Evolutionary conservation across 2,797 vertebrate species (phyloP), one percentile per base, ranked within the genome.

Genomic region (Coccyzus lansbergi): DNA sequence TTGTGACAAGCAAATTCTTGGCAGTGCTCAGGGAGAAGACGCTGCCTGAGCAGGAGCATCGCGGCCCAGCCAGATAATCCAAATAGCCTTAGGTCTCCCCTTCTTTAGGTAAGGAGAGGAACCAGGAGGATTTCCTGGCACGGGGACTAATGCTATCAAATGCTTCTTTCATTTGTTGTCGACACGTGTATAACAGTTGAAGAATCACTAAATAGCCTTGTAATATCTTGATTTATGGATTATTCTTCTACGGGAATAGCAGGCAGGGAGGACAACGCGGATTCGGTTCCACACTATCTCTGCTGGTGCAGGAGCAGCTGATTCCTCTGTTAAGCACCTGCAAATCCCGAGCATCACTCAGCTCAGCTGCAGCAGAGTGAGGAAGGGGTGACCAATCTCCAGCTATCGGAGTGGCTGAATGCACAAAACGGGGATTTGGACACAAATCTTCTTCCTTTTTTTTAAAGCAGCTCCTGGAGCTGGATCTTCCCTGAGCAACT

Each of bases 151-250:
- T 29, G 19, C 91, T 94, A 92, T 91, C 94, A 96, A 95, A 77
- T 82, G 89, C 83, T 95, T 71, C 89, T 90, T 95, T 95, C 95
- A 95, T 92, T 95, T 94, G 92, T 91, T 96, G 95, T 94, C 95
- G 96, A 94, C 93, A 93, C 82, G 13, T 75, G 83, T 93, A 84
- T 87, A 95, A 93, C 94, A 92, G 94, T 93, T 83, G 92, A 90
- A 63, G 87, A 92, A 88, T 90, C 94, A 68, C 93, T 92, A 94
- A 96, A 92, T 85, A 95, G 93, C 94, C 95, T 86, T 95, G 94
- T 96, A 96, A 95, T 91, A 84, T 88, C 89, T 94, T 97, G 93
- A 95, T 95, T 95, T 96, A 96, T 92, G 93, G 89, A 95, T 96
- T 92, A 91, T 70, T 92, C 89, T 90, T 92, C 92, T 77, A 83